A percentile compares a stretch with the other conserved stretches of the same genome.
Evolutionary conservation across 2,797 vertebrate species (phyloP).

Genomic region (Rhynchonycteris naso): DNA sequence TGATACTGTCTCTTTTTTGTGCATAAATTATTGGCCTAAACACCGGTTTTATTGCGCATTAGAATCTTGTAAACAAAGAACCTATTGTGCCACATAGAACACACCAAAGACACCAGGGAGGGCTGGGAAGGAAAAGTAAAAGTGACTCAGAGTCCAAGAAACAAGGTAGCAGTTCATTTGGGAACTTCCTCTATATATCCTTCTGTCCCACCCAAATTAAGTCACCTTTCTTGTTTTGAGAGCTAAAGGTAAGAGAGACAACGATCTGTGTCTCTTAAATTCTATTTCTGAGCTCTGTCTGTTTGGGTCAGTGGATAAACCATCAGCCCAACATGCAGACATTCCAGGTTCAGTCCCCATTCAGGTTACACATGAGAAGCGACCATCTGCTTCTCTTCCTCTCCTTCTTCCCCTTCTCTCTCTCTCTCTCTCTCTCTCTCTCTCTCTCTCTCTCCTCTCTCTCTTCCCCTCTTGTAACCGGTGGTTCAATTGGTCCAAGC

Average conservation of each 20-base stretch:
- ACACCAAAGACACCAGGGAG: not conserved
- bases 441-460: too few relatives aligned
- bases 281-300: not conserved
- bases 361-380: too few relatives aligned
- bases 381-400: too few relatives aligned
- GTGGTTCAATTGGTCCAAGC: too few relatives aligned
- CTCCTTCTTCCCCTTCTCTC: too few relatives aligned
- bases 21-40: conserved; percentile 41
- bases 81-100: conserved; percentile 38
- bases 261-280: not conserved
- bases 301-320: too few relatives aligned
- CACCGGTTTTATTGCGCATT: conserved; percentile 22
- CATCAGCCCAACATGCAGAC: too few relatives aligned
- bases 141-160: conserved; percentile 50
- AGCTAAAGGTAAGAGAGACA: not conserved
- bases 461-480: too few relatives aligned
- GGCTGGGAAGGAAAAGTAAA: conserved; percentile 46
- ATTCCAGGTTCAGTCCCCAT: too few relatives aligned
- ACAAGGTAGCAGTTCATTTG: conserved; percentile 31
- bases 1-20: not conserved
- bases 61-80: conserved; percentile 54
- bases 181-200: not conserved
- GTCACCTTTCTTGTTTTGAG: conserved; percentile 36
- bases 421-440: too few relatives aligned
- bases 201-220: not conserved